Conservation (phyloP, 2,888 invertebrate genomes). For the Dasysyrphus tricinctus region DNA sequence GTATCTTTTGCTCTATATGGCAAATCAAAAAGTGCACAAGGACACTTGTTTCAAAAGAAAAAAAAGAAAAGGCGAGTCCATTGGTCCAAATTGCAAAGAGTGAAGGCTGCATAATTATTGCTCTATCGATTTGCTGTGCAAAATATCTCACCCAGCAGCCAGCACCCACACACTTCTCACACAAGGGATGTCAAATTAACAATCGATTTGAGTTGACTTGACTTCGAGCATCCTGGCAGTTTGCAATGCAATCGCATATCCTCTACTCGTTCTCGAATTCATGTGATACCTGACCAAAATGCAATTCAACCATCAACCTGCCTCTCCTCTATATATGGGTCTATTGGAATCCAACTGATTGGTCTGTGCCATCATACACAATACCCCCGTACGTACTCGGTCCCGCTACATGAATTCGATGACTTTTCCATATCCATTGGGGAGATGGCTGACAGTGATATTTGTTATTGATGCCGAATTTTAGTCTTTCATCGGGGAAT, state of each 20-base stretch:
- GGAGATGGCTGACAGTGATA: slow-evolving; percentile 55
- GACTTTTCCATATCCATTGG: slow-evolving; percentile 15
- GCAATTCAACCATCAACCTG: slow-evolving; percentile 14
- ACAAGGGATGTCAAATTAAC: slow-evolving; percentile 58
- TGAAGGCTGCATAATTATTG: slow-evolving; percentile 62
- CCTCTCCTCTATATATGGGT: background rate
- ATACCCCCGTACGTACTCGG: too few species aligned
- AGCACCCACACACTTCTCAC: slow-evolving; percentile 20
- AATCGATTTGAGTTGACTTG: slow-evolving; percentile 62
- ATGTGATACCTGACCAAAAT: slow-evolving; percentile 53
- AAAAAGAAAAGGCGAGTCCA: slow-evolving; percentile 10
- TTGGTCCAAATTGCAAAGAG: slow-evolving; percentile 34
- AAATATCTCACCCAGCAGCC: slow-evolving; percentile 32
- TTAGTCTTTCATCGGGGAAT: slow-evolving; percentile 61
- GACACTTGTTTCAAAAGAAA: slow-evolving; percentile 38
- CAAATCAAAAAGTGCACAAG: slow-evolving; percentile 41
- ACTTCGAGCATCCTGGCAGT: slow-evolving; percentile 26
- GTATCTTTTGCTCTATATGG: slow-evolving; percentile 38
- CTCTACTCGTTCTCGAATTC: slow-evolving; percentile 12
- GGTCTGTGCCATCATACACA: background rate
- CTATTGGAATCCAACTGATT: slow-evolving; percentile 11
- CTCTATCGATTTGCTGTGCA: slow-evolving; percentile 56
- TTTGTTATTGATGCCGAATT: slow-evolving; percentile 65
- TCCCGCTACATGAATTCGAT: background rate
- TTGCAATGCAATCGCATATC: slow-evolving; percentile 16